These are phyloP conservation scores for Petrocephalus zakoni DNA, from an alignment of 2,113 vertebrate species.

Conservation along the genomic window DNA sequence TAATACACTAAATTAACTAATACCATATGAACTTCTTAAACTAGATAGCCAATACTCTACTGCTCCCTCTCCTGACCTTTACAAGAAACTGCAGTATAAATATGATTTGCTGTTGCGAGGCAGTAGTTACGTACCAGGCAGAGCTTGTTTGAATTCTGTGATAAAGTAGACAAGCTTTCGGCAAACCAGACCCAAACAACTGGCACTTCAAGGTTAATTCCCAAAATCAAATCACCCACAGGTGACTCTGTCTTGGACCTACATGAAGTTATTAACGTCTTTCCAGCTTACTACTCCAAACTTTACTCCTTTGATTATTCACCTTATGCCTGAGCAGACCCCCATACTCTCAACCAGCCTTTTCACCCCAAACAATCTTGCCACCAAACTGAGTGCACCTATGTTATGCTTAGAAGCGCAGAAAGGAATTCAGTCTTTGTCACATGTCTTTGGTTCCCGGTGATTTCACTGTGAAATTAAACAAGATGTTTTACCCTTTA, in stretches of 20 bases:
- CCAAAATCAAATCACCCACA: not conserved
- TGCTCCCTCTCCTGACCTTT: not conserved
- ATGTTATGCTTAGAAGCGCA: not conserved
- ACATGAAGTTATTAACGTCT: not conserved
- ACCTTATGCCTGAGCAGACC: not conserved
- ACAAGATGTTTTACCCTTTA: not conserved
- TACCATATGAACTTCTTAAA: not conserved
- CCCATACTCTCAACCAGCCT: not conserved
- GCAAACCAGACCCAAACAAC: not conserved
- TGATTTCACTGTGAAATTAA: not conserved
- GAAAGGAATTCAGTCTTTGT: not conserved
- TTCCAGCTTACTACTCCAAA: not conserved
- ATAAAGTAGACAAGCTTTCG: not conserved
- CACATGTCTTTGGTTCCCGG: not conserved
- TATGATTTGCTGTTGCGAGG: not conserved
- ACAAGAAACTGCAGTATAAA: not conserved
- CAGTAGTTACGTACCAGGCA: not conserved
- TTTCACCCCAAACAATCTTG: not conserved
- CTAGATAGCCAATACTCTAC: not conserved
- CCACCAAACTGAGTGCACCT: not conserved
- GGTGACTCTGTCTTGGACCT: not conserved
- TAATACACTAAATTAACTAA: no score
- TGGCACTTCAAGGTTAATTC: not conserved
- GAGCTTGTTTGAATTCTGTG: not conserved
- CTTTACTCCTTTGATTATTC: not conserved